phyloP scores from a whole-genome alignment of 1,140 invertebrate species.

The Hesperophylax magnus region DNA sequence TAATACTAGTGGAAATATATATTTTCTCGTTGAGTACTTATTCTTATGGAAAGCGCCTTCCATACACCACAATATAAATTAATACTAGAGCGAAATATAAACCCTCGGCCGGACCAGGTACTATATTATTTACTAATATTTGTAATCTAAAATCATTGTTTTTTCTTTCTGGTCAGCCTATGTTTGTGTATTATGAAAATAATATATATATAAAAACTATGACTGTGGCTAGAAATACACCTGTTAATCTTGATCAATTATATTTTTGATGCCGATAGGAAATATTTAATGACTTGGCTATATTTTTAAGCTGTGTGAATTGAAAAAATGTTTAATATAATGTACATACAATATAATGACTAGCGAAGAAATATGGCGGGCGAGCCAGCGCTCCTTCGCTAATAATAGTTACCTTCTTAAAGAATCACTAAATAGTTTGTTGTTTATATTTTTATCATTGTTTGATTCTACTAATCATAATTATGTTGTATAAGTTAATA shows the following conservation, averaged over 20 bases:
- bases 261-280: no score
- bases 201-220: no score
- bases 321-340: constrained; percentile 2
- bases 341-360: constrained; percentile 16
- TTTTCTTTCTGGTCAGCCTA: no score
- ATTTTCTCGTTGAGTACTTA: no score
- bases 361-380: neutral
- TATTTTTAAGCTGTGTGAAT: neutral
- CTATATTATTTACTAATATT: neutral
- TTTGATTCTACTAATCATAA: constrained; percentile 3
- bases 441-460: constrained; percentile 15
- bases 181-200: no score
- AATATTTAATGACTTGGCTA: no score
- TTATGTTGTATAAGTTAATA: no score
- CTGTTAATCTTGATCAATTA: no score
- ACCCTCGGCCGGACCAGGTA: neutral
- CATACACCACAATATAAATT: neutral
- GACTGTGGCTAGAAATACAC: no score
- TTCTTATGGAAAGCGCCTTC: no score
- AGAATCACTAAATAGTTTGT: neutral
- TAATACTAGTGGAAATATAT: no score
- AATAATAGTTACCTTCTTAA: constrained; percentile 4
- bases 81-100: neutral
- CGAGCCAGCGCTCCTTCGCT: neutral
- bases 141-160: no score